A percentile compares a stretch with the other conserved stretches of the same genome.
Conservation (phyloP, 2,113 vertebrate species). For the Rissa tridactyla region DNA sequence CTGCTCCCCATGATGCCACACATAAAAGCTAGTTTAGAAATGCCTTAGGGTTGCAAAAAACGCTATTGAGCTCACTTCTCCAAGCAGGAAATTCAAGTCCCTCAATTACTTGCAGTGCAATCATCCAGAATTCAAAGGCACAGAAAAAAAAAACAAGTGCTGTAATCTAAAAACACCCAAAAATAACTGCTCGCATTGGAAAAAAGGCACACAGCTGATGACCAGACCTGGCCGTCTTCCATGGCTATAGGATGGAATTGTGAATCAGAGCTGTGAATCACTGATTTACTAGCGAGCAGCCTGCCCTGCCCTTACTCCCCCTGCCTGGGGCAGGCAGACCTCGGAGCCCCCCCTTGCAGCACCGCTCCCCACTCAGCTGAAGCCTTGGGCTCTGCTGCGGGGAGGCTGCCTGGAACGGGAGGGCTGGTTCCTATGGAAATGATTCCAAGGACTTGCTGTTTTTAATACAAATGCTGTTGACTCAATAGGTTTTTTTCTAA, state of each 20-base stretch:
- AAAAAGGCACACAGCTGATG: conserved; percentile 35
- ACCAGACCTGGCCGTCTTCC: conserved; percentile 5
- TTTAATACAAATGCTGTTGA: background rate
- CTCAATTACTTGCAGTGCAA: conserved; percentile 27
- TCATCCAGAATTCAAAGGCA: conserved; percentile 53
- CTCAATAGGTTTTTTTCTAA: background rate
- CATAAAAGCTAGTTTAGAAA: conserved; percentile 35
- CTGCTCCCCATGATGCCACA: background rate
- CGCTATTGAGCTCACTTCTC: background rate
- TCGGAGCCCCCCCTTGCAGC: background rate
- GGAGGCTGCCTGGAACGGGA: background rate
- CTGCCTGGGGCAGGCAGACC: background rate
- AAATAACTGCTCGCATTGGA: background rate
- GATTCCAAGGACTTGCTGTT: background rate
- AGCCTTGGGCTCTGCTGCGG: background rate
- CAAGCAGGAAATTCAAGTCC: conserved; percentile 39
- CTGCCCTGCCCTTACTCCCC: background rate
- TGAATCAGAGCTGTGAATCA: conserved; percentile 39
- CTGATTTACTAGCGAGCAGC: background rate
- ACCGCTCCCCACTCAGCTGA: accelerated
- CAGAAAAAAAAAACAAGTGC: background rate
- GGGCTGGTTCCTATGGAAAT: conserved; percentile 30
- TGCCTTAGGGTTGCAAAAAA: conserved; percentile 21
- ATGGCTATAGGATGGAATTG: background rate
- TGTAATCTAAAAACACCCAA: conserved; percentile 41